These are phyloP conservation scores for Diplodus sargus DNA, from an alignment of 2,797 vertebrate genomes.

Conservation along the genomic window DNA sequence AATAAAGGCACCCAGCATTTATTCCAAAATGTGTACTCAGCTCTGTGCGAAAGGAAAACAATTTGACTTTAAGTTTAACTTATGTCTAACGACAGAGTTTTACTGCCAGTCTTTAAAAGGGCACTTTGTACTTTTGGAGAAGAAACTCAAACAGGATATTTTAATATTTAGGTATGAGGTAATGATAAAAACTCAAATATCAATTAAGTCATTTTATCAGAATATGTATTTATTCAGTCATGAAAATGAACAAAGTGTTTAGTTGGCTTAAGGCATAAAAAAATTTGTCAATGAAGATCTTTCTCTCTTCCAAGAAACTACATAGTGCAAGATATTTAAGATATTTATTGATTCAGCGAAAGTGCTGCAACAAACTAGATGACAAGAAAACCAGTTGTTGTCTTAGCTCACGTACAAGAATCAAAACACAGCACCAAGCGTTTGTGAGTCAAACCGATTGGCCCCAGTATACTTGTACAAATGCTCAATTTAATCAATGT, in stretches of 20 bases:
- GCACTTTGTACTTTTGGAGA: too few species aligned
- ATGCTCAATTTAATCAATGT: constrained; percentile 13
- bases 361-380: constrained; percentile 28
- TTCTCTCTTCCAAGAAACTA: too few species aligned
- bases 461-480: constrained; percentile 41
- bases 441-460: constrained; percentile 35
- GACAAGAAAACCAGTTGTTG: constrained; percentile 42
- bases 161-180: too few species aligned
- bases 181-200: too few species aligned
- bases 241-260: too few species aligned
- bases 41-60: neutral
- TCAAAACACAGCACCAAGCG: neutral
- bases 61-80: neutral
- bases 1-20: neutral
- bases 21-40: constrained; percentile 3
- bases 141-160: too few species aligned
- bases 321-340: too few species aligned
- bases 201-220: too few species aligned
- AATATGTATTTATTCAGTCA: too few species aligned
- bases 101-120: neutral
- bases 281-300: too few species aligned
- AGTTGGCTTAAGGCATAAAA: too few species aligned
- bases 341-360: neutral
- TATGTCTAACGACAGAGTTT: constrained; percentile 14
- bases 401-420: constrained; percentile 38